Percentiles rank a stretch among this genome's conserved stretches.
Conservation (phyloP, 1,140 invertebrate species). For the Acromyrmex heyeri region DNA sequence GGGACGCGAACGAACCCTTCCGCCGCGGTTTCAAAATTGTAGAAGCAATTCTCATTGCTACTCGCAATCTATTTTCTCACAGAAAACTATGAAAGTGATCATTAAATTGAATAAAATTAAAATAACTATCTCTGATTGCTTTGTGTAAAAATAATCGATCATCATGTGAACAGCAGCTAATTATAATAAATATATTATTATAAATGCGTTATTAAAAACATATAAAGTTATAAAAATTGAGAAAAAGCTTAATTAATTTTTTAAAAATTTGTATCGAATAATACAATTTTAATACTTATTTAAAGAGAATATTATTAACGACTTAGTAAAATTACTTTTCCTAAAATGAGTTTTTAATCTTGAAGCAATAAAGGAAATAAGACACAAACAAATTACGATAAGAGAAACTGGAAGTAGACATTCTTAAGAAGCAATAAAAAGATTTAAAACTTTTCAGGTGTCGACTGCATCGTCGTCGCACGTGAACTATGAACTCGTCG, state of each 20-base stretch:
- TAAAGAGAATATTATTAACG: constrained; percentile 33
- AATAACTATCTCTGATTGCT: background rate
- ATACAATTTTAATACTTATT: constrained; percentile 20
- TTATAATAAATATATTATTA: background rate
- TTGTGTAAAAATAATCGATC: background rate
- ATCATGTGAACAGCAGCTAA: background rate
- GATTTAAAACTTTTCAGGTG: constrained; percentile 70
- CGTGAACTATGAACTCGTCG: constrained; percentile 63
- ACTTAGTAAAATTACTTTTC: constrained; percentile 40
- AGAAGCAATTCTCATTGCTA: constrained; percentile 3
- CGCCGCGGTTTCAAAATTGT: constrained; percentile 26
- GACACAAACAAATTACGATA: constrained; percentile 51
- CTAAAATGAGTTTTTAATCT: constrained; percentile 53
- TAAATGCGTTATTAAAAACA: background rate
- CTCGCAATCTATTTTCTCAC: constrained; percentile 1
- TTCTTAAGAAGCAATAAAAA: constrained; percentile 51
- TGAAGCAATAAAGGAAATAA: constrained; percentile 40
- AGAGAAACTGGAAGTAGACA: constrained; percentile 66
- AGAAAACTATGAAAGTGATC: background rate
- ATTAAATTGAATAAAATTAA: background rate
- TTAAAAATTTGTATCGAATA: background rate
- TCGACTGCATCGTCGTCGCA: constrained; percentile 70
- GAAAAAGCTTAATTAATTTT: background rate
- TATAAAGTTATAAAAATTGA: background rate
- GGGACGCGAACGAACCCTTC: constrained; percentile 36